Percentiles rank a stretch among this genome's conserved stretches.
Conservation (phyloP, 2,888 invertebrate genomes). For the Criorhina ranunculi region DNA sequence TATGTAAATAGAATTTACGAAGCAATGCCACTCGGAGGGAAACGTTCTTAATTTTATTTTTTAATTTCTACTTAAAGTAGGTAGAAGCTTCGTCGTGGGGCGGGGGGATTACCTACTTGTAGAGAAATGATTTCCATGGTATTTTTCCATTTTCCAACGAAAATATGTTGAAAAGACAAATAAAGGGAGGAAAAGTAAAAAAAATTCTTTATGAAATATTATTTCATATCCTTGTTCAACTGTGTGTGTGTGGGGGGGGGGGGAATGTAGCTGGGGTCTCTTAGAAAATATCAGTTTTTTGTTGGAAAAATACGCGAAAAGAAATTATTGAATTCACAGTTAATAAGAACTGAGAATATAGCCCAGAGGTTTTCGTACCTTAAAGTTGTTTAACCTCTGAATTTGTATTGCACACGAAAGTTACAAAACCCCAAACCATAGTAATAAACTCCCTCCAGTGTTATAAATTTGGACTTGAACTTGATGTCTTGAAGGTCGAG, state of each 20-base stretch:
- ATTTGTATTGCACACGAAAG: not conserved
- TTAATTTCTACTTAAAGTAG: not conserved
- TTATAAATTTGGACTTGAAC: no score
- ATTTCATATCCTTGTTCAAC: constrained; percentile 25
- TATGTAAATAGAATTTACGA: constrained; percentile 52
- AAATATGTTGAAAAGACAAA: not conserved
- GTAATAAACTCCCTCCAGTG: no score
- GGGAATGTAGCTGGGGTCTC: not conserved
- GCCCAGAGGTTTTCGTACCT: not conserved
- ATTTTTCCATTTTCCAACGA: constrained; percentile 9
- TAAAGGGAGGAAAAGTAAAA: not conserved
- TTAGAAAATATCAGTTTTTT: constrained; percentile 4
- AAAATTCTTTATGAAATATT: constrained; percentile 4
- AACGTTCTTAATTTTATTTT: not conserved
- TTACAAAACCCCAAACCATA: not conserved
- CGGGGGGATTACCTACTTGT: not conserved
- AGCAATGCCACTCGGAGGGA: not conserved
- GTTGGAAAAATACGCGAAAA: not conserved
- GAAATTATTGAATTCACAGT: constrained; percentile 16
- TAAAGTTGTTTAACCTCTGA: not conserved
- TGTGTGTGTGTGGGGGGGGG: not conserved
- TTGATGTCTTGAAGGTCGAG: no score
- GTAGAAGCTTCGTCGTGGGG: no score
- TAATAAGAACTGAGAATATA: constrained; percentile 7
- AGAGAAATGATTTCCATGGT: constrained; percentile 1